Percentiles rank a stretch among this genome's conserved stretches.
Conservation (phyloP, 2,113 vertebrate genomes). For the Catharus fuscescens region DNA sequence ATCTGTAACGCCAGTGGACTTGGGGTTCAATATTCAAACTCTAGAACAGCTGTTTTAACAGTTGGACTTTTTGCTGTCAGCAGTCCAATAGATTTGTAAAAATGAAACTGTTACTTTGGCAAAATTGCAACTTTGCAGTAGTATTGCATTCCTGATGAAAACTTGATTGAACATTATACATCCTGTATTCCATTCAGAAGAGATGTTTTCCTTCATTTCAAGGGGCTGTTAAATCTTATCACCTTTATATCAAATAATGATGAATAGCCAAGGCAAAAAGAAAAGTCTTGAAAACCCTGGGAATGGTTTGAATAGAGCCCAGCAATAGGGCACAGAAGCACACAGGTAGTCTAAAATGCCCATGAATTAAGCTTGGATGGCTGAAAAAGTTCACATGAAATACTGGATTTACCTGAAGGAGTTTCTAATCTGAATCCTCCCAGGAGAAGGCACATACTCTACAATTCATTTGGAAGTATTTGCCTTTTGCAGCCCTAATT, state of each 20-base stretch:
- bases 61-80: background rate
- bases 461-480: background rate
- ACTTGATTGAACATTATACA: rapidly evolving
- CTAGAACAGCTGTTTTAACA: background rate
- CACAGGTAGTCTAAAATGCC: background rate
- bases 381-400: background rate
- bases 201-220: background rate
- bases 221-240: background rate
- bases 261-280: background rate
- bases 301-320: background rate
- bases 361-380: background rate
- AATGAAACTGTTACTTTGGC: background rate
- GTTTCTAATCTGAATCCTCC: background rate
- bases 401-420: background rate
- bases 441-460: background rate
- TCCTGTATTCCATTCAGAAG: background rate
- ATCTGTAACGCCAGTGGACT: background rate
- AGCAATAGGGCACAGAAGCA: background rate
- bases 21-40: background rate
- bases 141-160: background rate
- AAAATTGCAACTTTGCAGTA: background rate
- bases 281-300: background rate
- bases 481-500: background rate
- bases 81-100: background rate
- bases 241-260: background rate